Evolutionary conservation across 2,797 vertebrate genomes (phyloP).

Genomic region (Microctenopoma lineatum): DNA sequence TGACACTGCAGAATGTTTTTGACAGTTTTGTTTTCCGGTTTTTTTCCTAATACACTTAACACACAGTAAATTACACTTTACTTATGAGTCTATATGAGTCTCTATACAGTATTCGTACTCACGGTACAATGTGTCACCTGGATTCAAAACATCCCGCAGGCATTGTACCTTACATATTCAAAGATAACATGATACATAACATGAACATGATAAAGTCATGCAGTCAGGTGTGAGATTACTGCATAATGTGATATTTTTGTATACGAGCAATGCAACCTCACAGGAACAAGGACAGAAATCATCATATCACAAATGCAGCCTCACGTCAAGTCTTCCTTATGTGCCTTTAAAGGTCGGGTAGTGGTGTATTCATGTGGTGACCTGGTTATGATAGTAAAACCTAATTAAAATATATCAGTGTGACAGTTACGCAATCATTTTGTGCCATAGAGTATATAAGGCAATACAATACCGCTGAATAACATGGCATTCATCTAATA

Average conservation of each 20-base stretch:
- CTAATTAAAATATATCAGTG: conserved; percentile 29
- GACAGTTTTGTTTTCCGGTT: conserved; percentile 1
- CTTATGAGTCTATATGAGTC: conserved; percentile 8
- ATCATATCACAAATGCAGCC: conserved; percentile 25
- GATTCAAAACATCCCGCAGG: conserved; percentile 27
- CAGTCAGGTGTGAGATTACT: conserved; percentile 56
- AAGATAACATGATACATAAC: conserved; percentile 14
- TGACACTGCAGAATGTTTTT: background rate
- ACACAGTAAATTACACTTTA: background rate
- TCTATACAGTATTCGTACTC: conserved; percentile 15
- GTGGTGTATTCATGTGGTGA: conserved; percentile 1
- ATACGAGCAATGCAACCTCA: conserved; percentile 39
- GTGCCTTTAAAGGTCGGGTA: conserved; percentile 24
- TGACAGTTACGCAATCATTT: conserved; percentile 20
- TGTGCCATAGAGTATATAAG: background rate
- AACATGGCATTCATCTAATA: background rate
- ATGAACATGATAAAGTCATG: conserved; percentile 32
- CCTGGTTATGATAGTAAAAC: conserved; percentile 25
- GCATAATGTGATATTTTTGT: conserved; percentile 45
- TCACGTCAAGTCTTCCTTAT: conserved; percentile 20
- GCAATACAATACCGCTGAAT: background rate
- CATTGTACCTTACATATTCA: conserved; percentile 17
- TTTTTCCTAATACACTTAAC: background rate
- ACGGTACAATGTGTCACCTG: conserved; percentile 21
- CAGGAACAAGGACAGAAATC: conserved; percentile 34